Conservation (phyloP, 2,113 vertebrate genomes). For the Oncorhynchus nerka region DNA sequence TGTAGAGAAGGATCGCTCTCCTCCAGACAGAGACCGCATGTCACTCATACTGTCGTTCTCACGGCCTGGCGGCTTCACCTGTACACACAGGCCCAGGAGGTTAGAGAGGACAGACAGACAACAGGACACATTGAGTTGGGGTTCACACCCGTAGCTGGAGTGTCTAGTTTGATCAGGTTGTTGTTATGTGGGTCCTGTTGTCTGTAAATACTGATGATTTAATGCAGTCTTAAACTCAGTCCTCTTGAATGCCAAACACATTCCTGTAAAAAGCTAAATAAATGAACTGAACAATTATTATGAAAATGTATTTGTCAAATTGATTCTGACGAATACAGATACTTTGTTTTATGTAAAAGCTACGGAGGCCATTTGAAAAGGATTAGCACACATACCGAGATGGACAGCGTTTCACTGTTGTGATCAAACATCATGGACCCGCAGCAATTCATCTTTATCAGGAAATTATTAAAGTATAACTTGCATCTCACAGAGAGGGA, state of each 20-base stretch:
- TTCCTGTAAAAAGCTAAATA: neutral
- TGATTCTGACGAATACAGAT: no score
- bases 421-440: slow-evolving; percentile 86
- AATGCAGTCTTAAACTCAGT: no score
- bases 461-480: slow-evolving; percentile 79
- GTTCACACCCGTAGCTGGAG: no score
- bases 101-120: neutral
- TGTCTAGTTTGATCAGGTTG: no score
- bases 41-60: slow-evolving; percentile 72
- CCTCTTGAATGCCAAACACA: no score
- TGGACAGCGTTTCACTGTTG: slow-evolving; percentile 81
- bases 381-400: slow-evolving; percentile 75
- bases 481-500: slow-evolving; percentile 81
- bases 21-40: slow-evolving; percentile 82
- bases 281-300: no score
- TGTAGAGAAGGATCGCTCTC: slow-evolving; percentile 88
- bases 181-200: no score
- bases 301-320: no score
- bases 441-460: slow-evolving; percentile 74
- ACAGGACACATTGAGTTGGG: neutral
- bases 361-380: no score
- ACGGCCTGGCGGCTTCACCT: slow-evolving; percentile 84
- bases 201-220: no score
- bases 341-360: no score
- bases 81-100: neutral